Base-by-base conservation (phyloP, 2,113 vertebrate species). In the Pluvialis apricaria region DNA sequence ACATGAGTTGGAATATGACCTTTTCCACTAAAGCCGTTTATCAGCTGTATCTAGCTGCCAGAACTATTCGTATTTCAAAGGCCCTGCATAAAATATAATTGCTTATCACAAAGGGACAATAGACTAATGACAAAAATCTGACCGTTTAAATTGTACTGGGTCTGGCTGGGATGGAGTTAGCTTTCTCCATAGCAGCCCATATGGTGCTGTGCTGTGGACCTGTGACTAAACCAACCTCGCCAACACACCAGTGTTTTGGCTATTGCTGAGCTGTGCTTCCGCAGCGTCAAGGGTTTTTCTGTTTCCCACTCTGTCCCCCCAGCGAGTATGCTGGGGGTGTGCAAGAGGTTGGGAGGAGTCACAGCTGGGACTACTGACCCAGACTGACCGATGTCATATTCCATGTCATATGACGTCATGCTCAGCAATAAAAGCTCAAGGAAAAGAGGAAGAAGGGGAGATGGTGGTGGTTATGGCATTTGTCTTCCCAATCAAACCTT, bases 181-280 rank as follows among this genome's bases (percentile, higher is more conserved):
- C 15, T 34, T 81, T 66, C 29, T 32, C 34, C 10, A 10, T 1
- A 55, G 44, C 0, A 0, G 10, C 9, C 31, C 9, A 8, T 5
- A 58, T 4, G 3, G 16, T 31, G 18, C 22, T 13, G 0, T 28
- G 18, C 13, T 73, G 60, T 60, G 40, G n/a, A 51, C 4, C 22
- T 42, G 11, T 42, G 14, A 52, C 19, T 52, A 10, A 29, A 42
- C 7, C 17, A 65, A 8, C 5, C 40, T 78, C 3, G 11, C 2
- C 17, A 55, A 44, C 1, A 15, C 20, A 15, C 19, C 13, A 28
- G 24, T 15, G 20, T n/a, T 87, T 57, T 11, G 25, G 42, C 11
- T 55, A 5, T 10, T 40, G 18, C 14, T 60, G 44, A 45, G 31
- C 22, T 61, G 11, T 17, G 4, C 15, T 40, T 44, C 29, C 31